Percentiles rank a stretch among this genome's conserved stretches.
Evolutionary conservation across 92 coral and sea anemone genomes (phyloP).

Genomic region (Ricordea florida): DNA sequence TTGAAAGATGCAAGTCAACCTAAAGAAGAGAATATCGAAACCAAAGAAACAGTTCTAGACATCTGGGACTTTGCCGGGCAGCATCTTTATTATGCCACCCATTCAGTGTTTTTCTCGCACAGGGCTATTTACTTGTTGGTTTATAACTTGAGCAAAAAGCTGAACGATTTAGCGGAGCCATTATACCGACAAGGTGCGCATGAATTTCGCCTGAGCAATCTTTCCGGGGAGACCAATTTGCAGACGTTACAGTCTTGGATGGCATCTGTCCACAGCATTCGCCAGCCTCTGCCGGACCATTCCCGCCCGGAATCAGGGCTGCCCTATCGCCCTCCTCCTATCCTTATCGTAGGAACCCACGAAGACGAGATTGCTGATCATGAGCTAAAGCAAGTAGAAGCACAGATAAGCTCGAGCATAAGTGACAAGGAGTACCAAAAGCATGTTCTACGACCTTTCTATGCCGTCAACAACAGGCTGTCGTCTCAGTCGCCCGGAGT

Average conservation of each 20-base stretch:
- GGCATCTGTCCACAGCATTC: conserved; percentile 50
- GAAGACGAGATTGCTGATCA: conserved; percentile 15
- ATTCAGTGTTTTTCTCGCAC: conserved; percentile 45
- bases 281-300: background rate
- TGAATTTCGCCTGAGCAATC: background rate
- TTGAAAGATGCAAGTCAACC: background rate
- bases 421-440: conserved; percentile 26
- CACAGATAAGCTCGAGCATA: background rate
- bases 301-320: background rate
- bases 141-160: conserved; percentile 29
- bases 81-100: conserved; percentile 47
- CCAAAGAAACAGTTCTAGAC: conserved; percentile 36
- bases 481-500: conserved; percentile 31
- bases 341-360: conserved; percentile 49
- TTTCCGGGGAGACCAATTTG: conserved; percentile 36
- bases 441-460: conserved; percentile 34
- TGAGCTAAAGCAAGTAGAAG: background rate
- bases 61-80: conserved; percentile 65
- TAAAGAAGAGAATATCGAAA: background rate
- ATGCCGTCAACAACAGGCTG: conserved; percentile 37
- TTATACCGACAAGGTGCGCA: conserved; percentile 6
- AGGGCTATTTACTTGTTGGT: conserved; percentile 40
- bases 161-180: conserved; percentile 32
- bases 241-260: conserved; percentile 45
- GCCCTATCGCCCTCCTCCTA: conserved; percentile 46